Evolutionary conservation across 2,888 invertebrate species (phyloP), one percentile per base, ranked within the genome.

Genomic region (Pollenia angustigena): DNA sequence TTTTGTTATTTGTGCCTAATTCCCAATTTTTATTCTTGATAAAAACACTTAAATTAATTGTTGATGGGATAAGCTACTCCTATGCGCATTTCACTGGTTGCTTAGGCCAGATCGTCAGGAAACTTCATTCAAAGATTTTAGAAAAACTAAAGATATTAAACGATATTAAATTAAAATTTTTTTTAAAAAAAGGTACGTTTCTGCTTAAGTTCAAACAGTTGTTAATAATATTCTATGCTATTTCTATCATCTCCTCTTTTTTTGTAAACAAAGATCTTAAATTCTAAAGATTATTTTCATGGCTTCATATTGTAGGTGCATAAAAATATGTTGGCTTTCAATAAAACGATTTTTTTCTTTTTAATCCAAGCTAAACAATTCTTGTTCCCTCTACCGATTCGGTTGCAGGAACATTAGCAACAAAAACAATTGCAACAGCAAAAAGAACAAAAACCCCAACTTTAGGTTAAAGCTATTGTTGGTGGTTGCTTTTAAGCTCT

Each of bases 221-320:
- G 32, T 4, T 32, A 32, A 32, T 6, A 32, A 32, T 4, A 32
- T 32, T 32, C 6, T 32, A 14, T 58, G 56, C 69, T 62, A 71
- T 40, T 58, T 23, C 0, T 11, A 12, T 2, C 12, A 23, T 2
- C 60, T 8, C 60, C 10, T 32, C 50, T 80, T 60, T 60, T 52
- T 42, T 32, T 6, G 12, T 32, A 12, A 60, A 32, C 68, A 69
- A 60, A 69, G 58, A 79, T 79, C 44, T 52, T 60, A 60, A 52
- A 64, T 78, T 42, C 23, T 62, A 18, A 12, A 18, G 50, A 44
- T 68, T 64, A 18, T 32, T 66, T 75, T 75, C 42, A 60, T 52
- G 60, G 23, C 60, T 52, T 44, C 18, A 52, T 68, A 48, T 76
- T 74, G 84, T 80, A 85, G 79, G 84, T 80, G 84, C 79, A 85